Percentiles rank a stretch among this genome's conserved stretches.
These are phyloP conservation scores for Sipha maydis DNA, from an alignment of 2,888 invertebrate genomes.

Conservation along the genomic window DNA sequence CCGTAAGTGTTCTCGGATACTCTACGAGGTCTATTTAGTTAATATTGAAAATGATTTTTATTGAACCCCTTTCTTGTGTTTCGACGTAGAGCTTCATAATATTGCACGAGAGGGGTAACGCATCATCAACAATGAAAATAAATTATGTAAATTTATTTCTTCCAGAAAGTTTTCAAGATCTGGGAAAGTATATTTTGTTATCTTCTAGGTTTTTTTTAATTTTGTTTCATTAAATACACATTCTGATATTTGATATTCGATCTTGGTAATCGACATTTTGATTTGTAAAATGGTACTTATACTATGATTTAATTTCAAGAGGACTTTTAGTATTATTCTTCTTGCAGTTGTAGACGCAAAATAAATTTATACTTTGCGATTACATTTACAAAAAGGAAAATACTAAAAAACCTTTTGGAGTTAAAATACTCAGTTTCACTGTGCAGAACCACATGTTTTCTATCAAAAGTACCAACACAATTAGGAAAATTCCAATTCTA, in stretches of 20 bases:
- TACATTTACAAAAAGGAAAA: background rate
- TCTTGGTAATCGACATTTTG: background rate
- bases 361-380: background rate
- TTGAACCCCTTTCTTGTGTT: conserved; percentile 10
- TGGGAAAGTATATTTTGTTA: conserved; percentile 5
- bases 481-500: background rate
- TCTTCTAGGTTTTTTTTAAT: conserved; percentile 1
- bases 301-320: no score
- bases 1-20: background rate
- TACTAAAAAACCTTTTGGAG: background rate
- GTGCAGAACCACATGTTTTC: background rate
- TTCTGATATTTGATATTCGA: background rate
- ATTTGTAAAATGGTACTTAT: background rate
- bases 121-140: conserved; percentile 33
- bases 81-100: conserved; percentile 25
- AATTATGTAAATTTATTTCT: conserved; percentile 15
- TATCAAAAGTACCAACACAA: background rate
- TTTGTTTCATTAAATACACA: background rate
- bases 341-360: background rate
- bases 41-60: conserved; percentile 10
- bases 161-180: conserved; percentile 9
- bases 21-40: background rate
- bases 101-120: conserved; percentile 6
- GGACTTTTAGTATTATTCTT: no score
- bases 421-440: background rate